These are phyloP conservation scores for Atopsyche davidsoni DNA, from an alignment of 1,140 invertebrate species.

Conservation along the genomic window DNA sequence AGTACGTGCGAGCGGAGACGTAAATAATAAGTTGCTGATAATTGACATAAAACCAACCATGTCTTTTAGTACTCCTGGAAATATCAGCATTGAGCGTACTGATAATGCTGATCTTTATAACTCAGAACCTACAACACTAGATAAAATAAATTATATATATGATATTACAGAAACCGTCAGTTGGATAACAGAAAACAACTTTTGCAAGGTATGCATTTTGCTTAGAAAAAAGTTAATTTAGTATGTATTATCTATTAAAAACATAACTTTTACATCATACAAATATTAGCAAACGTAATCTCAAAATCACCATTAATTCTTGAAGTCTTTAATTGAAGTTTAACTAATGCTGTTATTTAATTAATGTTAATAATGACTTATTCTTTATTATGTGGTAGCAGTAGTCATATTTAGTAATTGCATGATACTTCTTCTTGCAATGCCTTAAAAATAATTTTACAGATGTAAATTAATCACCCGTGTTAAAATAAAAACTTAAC, in stretches of 20 bases:
- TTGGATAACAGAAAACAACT: slow-evolving; percentile 20
- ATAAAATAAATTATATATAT: slow-evolving; percentile 9
- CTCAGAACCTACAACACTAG: background rate
- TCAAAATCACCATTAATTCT: too few species aligned
- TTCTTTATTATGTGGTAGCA: background rate
- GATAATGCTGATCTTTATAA: background rate
- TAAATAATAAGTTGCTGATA: too few species aligned
- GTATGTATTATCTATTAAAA: background rate
- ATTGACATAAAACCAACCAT: background rate
- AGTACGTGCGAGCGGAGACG: too few species aligned
- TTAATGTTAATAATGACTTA: background rate
- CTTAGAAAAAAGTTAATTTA: too few species aligned
- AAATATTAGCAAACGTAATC: too few species aligned
- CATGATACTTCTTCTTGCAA: too few species aligned
- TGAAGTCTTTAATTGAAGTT: background rate
- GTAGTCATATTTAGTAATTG: background rate
- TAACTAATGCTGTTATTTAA: background rate
- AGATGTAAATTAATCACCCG: too few species aligned
- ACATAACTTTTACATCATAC: background rate
- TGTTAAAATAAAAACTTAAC: too few species aligned
- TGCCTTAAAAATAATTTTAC: too few species aligned
- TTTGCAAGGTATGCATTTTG: slow-evolving; percentile 11
- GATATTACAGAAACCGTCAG: slow-evolving; percentile 15
- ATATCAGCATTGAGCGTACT: slow-evolving; percentile 6
- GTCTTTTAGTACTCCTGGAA: slow-evolving; percentile 4